Evolutionary conservation across 1,140 invertebrate genomes (phyloP), one percentile per base, ranked within the genome.

Genomic region (Zaprionus inermis): DNA sequence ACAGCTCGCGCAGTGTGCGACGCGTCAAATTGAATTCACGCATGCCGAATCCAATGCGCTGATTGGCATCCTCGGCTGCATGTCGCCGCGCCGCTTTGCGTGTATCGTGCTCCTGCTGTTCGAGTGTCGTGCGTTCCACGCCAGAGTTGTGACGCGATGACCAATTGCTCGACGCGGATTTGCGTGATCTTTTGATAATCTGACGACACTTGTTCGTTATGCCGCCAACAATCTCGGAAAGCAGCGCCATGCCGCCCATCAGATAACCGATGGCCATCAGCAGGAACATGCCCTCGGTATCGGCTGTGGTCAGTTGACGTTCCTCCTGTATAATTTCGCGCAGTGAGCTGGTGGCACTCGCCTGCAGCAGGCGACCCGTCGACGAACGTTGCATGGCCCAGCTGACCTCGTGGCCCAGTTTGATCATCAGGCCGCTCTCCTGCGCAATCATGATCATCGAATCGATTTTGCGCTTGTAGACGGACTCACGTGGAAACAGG

Each of bases 271-370:
- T 93, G 2, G 93, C 95, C 56, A 97, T 92, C 2, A 97, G 92
- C 7, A 96, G 90, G 80, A 96, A 97, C 95, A 96, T 96, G 6
- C 96, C 96, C 92, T 96, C 95, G 2, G 95, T 96, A 71, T 96
- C 96, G 79, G 96, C 95, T 38, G 96, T 92, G 0, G 95, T 95
- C 22, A 97, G 79, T 51, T 95, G 94, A 59, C 95, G 93, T 86
- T 97, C 96, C 91, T 96, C 94, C 90, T 64, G 93, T 80, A 61
- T 93, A 68, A 72, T 92, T 76, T 88, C 93, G 1, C 74, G 82
- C 30, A 91, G 61, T 2, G 81, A 66, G 14, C 57, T 73, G 1
- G 68, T 79, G 7, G 91, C 77, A 49, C 79, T 90, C 5, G 91
- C 95, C 84, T 94, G 94, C 46, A 96, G 78, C 28, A 95, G 78